Conservation (phyloP, 2,888 invertebrate genomes). For the Leucoma salicis region DNA sequence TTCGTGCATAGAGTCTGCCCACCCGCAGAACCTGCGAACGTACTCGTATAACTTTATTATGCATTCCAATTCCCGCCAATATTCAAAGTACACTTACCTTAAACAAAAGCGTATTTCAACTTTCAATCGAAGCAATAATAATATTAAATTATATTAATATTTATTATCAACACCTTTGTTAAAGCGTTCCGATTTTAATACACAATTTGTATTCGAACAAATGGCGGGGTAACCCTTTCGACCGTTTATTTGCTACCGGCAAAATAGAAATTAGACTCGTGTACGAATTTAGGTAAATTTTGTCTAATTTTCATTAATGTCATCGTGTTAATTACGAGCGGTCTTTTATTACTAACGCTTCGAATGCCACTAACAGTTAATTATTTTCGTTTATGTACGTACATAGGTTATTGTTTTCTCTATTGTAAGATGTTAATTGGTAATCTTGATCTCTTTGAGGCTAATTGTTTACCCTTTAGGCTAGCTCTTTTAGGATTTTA, state of each 20-base stretch:
- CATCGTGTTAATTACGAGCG: slow-evolving; percentile 51
- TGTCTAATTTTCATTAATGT: slow-evolving; percentile 55
- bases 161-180: slow-evolving; percentile 15
- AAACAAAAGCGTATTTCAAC: too few species aligned
- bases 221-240: slow-evolving; percentile 32
- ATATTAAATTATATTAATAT: slow-evolving; percentile 16
- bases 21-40: too few species aligned
- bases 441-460: too few species aligned
- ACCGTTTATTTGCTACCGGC: slow-evolving; percentile 45
- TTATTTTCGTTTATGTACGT: slow-evolving; percentile 51
- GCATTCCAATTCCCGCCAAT: too few species aligned
- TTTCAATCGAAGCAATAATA: too few species aligned
- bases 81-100: too few species aligned
- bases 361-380: slow-evolving; percentile 50
- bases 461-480: too few species aligned
- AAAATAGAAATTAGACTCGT: slow-evolving; percentile 56
- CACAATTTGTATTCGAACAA: slow-evolving; percentile 30
- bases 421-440: neutral
- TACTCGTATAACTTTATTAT: too few species aligned
- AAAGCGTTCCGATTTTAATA: slow-evolving; percentile 35
- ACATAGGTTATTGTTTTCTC: too few species aligned
- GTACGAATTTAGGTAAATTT: slow-evolving; percentile 42
- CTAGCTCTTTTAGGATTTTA: too few species aligned
- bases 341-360: slow-evolving; percentile 49
- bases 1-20: too few species aligned